Percentiles rank a stretch among this genome's conserved stretches.
phyloP scores from a whole-genome alignment of 2,113 vertebrate genomes.

The Sturnira hondurensis region DNA sequence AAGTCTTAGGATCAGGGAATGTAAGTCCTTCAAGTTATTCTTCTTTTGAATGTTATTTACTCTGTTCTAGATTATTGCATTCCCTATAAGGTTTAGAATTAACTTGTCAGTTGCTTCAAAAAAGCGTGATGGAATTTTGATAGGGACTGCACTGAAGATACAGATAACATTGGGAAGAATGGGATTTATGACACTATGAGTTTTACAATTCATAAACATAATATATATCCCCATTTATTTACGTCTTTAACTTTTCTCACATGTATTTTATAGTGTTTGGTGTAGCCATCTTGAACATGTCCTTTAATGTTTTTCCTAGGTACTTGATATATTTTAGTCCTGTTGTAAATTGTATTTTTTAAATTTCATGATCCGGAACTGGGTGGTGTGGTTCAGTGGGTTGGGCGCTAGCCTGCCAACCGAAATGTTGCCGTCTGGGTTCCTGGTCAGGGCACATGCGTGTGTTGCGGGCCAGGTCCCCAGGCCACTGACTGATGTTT shows the following conservation, averaged over 20 bases:
- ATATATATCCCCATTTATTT: background rate
- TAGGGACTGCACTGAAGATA: background rate
- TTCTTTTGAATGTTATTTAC: background rate
- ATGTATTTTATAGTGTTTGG: background rate
- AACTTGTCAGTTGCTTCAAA: background rate
- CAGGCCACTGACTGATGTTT: too few species aligned
- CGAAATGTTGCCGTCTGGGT: too few species aligned
- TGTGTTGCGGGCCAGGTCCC: too few species aligned
- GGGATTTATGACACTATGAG: background rate
- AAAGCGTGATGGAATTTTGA: conserved; percentile 5
- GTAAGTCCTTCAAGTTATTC: background rate
- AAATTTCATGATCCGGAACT: background rate
- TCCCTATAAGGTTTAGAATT: background rate
- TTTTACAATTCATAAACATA: background rate
- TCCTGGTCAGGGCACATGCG: too few species aligned
- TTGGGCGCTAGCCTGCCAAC: too few species aligned
- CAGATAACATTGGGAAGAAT: background rate
- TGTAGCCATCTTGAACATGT: background rate
- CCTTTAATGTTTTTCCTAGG: background rate
- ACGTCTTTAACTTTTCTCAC: background rate
- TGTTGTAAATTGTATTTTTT: background rate
- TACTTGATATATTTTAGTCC: background rate
- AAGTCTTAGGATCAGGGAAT: background rate
- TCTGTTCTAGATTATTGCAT: background rate
- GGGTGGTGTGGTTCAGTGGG: too few species aligned